These are phyloP conservation scores for Orestias chungarensis DNA, from an alignment of 2,797 vertebrate genomes.

Conservation along the genomic window DNA sequence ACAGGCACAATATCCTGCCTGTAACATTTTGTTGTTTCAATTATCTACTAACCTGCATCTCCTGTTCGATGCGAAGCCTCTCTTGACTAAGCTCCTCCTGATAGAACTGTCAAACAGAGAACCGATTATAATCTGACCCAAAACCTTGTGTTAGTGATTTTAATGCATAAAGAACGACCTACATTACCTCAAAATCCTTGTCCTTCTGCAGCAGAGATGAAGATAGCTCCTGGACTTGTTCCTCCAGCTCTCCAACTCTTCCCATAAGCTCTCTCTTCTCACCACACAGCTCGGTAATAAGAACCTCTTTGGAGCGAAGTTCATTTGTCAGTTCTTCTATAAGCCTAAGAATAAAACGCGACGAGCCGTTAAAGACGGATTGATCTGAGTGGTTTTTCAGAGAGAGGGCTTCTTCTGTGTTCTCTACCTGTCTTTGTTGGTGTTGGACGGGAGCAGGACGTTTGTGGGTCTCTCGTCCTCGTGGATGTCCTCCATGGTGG, in stretches of 20 bases:
- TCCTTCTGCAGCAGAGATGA: constrained; percentile 82
- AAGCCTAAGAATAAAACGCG: constrained; percentile 71
- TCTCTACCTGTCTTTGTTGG: constrained; percentile 81
- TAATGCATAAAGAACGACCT: background rate
- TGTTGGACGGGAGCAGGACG: constrained; percentile 66
- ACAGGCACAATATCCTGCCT: background rate
- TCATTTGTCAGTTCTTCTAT: constrained; percentile 85
- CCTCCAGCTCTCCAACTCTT: constrained; percentile 75
- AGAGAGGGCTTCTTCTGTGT: background rate
- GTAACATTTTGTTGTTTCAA: background rate
- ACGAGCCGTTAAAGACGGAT: background rate
- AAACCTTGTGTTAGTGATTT: background rate
- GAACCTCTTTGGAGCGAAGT: constrained; percentile 80
- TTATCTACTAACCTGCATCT: constrained; percentile 80
- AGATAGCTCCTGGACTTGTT: constrained; percentile 73
- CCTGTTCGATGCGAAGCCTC: constrained; percentile 82
- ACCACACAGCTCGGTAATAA: constrained; percentile 78
- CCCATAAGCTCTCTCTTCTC: constrained; percentile 76
- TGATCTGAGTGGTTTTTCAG: background rate
- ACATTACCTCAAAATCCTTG: constrained; percentile 80
- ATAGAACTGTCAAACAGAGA: constrained; percentile 73
- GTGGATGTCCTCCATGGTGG: constrained; percentile 79
- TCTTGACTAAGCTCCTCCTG: constrained; percentile 82
- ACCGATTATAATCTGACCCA: constrained; percentile 15
- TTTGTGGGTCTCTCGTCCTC: constrained; percentile 65